Evolutionary conservation across 2,797 vertebrate genomes (phyloP).

Genomic region (Varecia variegata): DNA sequence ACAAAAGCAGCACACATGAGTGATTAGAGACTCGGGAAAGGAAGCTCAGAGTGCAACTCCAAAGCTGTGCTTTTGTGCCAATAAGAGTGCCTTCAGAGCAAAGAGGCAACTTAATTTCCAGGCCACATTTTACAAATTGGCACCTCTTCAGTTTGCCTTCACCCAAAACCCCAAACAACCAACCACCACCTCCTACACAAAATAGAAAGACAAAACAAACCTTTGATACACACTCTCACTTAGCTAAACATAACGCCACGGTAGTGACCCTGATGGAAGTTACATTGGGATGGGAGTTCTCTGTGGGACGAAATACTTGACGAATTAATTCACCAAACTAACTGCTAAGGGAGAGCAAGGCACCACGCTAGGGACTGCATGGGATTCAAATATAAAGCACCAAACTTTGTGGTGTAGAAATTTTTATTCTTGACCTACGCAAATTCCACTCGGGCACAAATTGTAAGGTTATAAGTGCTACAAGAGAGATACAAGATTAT

Average conservation of each 20-base stretch:
- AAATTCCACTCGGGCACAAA: not conserved
- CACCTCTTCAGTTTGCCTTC: not conserved
- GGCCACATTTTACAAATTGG: not conserved
- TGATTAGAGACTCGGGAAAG: not conserved
- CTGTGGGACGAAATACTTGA: not conserved
- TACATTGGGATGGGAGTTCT: not conserved
- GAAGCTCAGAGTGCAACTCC: not conserved
- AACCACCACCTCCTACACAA: not conserved
- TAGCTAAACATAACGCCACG: not conserved
- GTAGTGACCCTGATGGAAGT: not conserved
- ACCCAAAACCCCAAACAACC: not conserved
- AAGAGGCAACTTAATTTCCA: not conserved
- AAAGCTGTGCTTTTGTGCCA: not conserved
- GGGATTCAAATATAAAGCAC: not conserved
- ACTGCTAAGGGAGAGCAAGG: not conserved
- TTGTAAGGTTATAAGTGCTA: not conserved
- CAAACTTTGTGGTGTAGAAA: not conserved
- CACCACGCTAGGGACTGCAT: fast-evolving
- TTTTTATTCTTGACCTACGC: not conserved
- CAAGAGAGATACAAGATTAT: not conserved
- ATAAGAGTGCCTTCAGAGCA: not conserved
- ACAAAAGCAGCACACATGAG: not conserved
- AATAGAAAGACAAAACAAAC: not conserved
- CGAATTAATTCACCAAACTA: not conserved
- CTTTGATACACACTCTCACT: not conserved